Evolutionary conservation across 2,113 vertebrate genomes (phyloP).

Genomic region (Casuarius casuarius): DNA sequence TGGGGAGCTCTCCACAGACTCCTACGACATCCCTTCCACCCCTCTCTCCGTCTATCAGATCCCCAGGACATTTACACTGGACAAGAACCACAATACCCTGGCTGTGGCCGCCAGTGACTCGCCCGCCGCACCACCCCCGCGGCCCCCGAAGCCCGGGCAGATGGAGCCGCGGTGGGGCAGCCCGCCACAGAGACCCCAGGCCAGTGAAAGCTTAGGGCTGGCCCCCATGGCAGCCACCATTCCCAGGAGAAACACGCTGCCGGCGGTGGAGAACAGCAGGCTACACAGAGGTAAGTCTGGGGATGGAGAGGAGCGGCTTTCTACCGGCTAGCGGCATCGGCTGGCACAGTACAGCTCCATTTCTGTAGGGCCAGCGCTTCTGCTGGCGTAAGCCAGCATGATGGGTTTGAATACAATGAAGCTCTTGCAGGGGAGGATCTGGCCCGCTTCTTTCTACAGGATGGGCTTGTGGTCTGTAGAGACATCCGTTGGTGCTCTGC

Average conservation of each 20-base stretch:
- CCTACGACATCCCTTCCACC: slow-evolving; percentile 87
- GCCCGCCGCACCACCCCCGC: slow-evolving; percentile 82
- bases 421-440: neutral
- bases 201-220: slow-evolving; percentile 77
- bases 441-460: neutral
- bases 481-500: neutral
- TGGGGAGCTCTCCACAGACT: slow-evolving; percentile 85
- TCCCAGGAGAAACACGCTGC: slow-evolving; percentile 94
- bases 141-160: slow-evolving; percentile 92
- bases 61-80: slow-evolving; percentile 90
- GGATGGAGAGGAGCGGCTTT: neutral
- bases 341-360: neutral
- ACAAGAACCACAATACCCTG: slow-evolving; percentile 96
- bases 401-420: neutral
- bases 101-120: slow-evolving; percentile 82
- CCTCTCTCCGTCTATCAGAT: slow-evolving; percentile 93
- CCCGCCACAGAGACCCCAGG: slow-evolving; percentile 82
- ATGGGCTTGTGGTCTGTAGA: neutral
- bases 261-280: slow-evolving; percentile 92
- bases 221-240: slow-evolving; percentile 83
- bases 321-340: neutral
- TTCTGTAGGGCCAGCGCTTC: neutral
- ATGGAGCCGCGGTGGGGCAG: slow-evolving; percentile 88
- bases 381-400: neutral
- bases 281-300: slow-evolving; percentile 91